Evolutionary conservation across 92 coral and sea anemone genomes (phyloP), one percentile per base, ranked within the genome.

Genomic region (Montipora capitata): DNA sequence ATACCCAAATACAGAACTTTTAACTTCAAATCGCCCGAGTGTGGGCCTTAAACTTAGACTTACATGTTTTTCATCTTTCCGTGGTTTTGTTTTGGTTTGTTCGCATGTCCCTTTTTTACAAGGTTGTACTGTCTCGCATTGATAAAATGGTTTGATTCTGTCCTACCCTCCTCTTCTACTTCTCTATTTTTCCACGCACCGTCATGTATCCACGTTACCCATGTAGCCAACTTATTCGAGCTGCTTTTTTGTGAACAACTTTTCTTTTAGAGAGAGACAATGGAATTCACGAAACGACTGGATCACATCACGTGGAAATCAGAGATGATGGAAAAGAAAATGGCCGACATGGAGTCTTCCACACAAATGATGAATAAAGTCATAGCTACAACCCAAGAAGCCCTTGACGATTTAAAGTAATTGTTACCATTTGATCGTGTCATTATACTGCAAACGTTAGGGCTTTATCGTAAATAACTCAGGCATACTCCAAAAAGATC

Each of bases 301-400:
- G 99, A 96, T 61, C 98, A 95, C 91, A 96, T 96, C 92, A 88
- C 91, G 42, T 96, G 99, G 99, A 93, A 95, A 72, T 89, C 98
- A 17, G 98, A 96, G 77, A 95, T 95, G 99, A 96, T 96, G 98
- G 93, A 90, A 40, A 93, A 94, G 88, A 96, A 96, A 78, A 96
- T 95, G 95, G 91, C 91, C 10, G 99, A 95, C 74, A 96, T 96
- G 98, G 89, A 95, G n/a, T 91, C 99, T 3, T 96, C 99, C 0
- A 73, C 96, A 39, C 79, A 68, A 7, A 96, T 96, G 99, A 96
- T 96, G 99, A 92, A 91, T 69, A 93, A 94, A 79, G 98, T 93
- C 18, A 87, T 94, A 11, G 79, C 89, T 39, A 57, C 96, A 3
- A 95, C 96, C 13, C 87, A 85, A 42, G 98, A 93, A 59, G 84